Conservation (phyloP, 1,140 invertebrate genomes). For the Listronotus oregonensis region DNA sequence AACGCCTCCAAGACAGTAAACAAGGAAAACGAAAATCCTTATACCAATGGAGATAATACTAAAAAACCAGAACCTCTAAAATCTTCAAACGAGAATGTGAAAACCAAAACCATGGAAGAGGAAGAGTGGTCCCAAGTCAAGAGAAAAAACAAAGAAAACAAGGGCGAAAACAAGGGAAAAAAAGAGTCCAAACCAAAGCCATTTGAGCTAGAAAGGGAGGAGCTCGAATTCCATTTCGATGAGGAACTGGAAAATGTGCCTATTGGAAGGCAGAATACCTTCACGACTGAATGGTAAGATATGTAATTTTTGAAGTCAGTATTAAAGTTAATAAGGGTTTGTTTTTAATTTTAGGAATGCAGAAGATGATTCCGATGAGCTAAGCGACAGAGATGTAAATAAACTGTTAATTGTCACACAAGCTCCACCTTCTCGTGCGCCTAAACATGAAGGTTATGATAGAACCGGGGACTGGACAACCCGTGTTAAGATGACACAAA, state of each 20-base stretch:
- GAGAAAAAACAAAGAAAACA: constrained; percentile 54
- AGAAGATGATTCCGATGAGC: constrained; percentile 84
- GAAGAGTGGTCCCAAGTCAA: constrained; percentile 52
- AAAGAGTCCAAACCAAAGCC: constrained; percentile 51
- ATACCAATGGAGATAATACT: constrained; percentile 19
- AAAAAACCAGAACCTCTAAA: constrained; percentile 8
- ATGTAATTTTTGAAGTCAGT: too few relatives aligned
- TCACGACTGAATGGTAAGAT: constrained; percentile 68
- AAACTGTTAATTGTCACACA: constrained; percentile 96
- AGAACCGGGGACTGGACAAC: constrained; percentile 84
- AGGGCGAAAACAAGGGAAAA: constrained; percentile 55
- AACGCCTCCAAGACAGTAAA: constrained; percentile 10
- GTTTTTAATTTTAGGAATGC: constrained; percentile 34
- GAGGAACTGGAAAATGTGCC: constrained; percentile 84
- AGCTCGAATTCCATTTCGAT: constrained; percentile 96
- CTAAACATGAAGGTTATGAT: constrained; percentile 88
- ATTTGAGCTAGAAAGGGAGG: constrained; percentile 68
- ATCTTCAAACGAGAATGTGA: constrained; percentile 11
- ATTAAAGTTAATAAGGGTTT: background rate
- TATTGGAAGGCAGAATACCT: constrained; percentile 79
- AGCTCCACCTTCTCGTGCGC: constrained; percentile 60
- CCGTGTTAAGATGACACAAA: constrained; percentile 89
- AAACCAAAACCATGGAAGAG: constrained; percentile 34
- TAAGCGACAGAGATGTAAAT: constrained; percentile 91
- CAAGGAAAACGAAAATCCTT: constrained; percentile 35